phyloP scores from a whole-genome alignment of 2,797 vertebrate genomes.

The Potorous gilbertii region DNA sequence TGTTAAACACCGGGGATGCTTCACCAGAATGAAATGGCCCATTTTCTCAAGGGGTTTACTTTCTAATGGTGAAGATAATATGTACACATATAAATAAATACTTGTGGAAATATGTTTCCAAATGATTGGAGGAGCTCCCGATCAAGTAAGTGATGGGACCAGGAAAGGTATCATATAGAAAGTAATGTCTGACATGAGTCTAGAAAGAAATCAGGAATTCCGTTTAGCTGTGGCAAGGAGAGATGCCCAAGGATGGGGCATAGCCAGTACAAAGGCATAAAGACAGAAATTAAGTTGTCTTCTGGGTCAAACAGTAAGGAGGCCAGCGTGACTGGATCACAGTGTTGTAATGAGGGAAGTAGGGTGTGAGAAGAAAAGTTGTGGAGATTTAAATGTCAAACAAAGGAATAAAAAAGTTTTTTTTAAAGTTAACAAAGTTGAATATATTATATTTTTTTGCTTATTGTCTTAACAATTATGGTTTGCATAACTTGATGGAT shows the following conservation, averaged over 20 bases:
- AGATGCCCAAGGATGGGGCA: background rate
- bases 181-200: background rate
- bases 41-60: background rate
- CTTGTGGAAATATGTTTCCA: background rate
- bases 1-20: background rate
- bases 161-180: background rate
- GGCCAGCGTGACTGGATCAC: background rate
- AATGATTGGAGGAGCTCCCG: background rate
- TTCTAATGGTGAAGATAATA: background rate
- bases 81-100: background rate
- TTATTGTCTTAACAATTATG: background rate
- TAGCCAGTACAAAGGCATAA: background rate
- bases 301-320: background rate
- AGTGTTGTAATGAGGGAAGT: background rate
- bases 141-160: background rate
- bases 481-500: background rate
- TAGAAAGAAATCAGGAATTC: background rate
- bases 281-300: background rate
- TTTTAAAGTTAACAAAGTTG: background rate
- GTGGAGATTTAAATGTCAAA: background rate
- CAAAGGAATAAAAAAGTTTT: background rate
- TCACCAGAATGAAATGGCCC: background rate
- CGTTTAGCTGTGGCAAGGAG: background rate
- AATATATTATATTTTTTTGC: background rate
- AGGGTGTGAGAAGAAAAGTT: background rate